Conservation (phyloP, 1,140 invertebrate species). For the Heliconius melpomene region DNA sequence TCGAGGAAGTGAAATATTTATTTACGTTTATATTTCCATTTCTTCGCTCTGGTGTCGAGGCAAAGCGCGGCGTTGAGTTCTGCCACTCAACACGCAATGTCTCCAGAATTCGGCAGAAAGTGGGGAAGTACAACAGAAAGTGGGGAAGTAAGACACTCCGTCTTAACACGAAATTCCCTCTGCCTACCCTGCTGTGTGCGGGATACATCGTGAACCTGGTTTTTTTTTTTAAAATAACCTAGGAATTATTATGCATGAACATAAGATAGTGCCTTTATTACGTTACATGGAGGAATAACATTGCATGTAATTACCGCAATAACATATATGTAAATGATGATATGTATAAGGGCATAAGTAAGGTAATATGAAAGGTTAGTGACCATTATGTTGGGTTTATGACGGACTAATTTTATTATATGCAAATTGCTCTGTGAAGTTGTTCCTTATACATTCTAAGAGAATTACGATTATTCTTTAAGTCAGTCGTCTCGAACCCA, state of each 20-base stretch:
- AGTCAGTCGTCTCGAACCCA: slow-evolving; percentile 56
- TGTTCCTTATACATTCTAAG: slow-evolving; percentile 50
- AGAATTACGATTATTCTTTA: slow-evolving; percentile 58
- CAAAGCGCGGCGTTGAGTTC: too few relatives aligned
- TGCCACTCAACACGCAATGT: too few relatives aligned
- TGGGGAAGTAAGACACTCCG: too few relatives aligned
- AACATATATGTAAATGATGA: slow-evolving; percentile 47
- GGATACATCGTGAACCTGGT: too few relatives aligned
- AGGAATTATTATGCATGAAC: background rate
- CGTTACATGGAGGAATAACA: slow-evolving; percentile 8
- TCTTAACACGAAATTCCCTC: too few relatives aligned
- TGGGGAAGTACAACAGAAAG: too few relatives aligned
- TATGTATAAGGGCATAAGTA: slow-evolving; percentile 42
- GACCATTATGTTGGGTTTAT: slow-evolving; percentile 51
- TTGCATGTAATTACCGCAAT: slow-evolving; percentile 22
- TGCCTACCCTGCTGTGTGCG: too few relatives aligned
- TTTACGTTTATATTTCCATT: too few relatives aligned
- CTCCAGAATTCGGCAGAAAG: too few relatives aligned
- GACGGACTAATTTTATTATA: slow-evolving; percentile 55
- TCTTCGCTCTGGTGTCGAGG: too few relatives aligned
- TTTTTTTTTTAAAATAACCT: too few relatives aligned
- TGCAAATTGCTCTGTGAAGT: slow-evolving; percentile 57
- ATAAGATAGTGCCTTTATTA: slow-evolving; percentile 21
- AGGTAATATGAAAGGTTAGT: slow-evolving; percentile 45
- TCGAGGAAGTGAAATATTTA: too few relatives aligned